A percentile compares a stretch with the other conserved stretches of the same genome.
phyloP scores from a whole-genome alignment of 2,113 vertebrate species.

The Heterotis niloticus region DNA sequence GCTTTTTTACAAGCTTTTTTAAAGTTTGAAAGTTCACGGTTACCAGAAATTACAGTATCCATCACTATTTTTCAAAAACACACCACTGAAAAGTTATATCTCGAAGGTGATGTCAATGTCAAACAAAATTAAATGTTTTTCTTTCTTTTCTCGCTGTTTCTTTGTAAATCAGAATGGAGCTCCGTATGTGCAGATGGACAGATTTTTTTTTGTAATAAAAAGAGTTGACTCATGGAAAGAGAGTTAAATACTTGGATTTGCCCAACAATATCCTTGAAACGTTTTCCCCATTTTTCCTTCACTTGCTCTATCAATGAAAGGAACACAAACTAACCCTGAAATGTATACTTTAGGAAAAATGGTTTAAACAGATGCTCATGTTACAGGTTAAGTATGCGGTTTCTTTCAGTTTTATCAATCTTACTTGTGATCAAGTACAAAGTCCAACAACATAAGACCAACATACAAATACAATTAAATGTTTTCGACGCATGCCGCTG shows the following conservation, averaged over 20 bases:
- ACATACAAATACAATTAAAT: not conserved
- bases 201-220: not conserved
- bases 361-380: conserved; percentile 46
- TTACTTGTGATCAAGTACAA: conserved; percentile 25
- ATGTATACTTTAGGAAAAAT: conserved; percentile 49
- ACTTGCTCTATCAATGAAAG: conserved; percentile 36
- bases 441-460: not conserved
- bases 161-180: not conserved
- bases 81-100: not conserved
- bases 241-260: conserved; percentile 22
- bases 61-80: not conserved
- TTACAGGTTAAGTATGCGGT: conserved; percentile 29
- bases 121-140: not conserved
- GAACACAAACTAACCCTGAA: conserved; percentile 40
- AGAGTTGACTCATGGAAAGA: conserved; percentile 16
- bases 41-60: not conserved
- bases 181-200: not conserved
- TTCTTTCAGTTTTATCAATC: conserved; percentile 44
- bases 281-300: conserved; percentile 61
- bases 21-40: not conserved
- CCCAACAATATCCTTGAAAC: conserved; percentile 42
- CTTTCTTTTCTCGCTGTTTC: not conserved
- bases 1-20: not conserved
- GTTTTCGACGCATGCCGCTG: too few relatives aligned
- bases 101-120: not conserved